phyloP scores from a whole-genome alignment of 2,113 vertebrate species.

The Leuciscus idus region DNA sequence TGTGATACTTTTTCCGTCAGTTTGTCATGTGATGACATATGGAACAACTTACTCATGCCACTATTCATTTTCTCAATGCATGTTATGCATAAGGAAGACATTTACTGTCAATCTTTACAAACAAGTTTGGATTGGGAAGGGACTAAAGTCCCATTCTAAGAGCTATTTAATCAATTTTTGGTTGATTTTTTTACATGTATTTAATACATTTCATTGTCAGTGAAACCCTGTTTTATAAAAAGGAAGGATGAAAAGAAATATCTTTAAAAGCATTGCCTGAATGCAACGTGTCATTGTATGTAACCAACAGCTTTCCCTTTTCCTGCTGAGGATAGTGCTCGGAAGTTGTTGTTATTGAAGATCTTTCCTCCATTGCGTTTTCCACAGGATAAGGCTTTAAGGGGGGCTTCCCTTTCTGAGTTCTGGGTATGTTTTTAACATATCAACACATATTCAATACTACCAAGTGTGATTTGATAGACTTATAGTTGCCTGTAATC shows the following conservation, averaged over 20 bases:
- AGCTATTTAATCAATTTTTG: not conserved
- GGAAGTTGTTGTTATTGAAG: constrained; percentile 65
- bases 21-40: not conserved
- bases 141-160: not conserved
- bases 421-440: not conserved
- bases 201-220: not conserved
- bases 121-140: not conserved
- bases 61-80: constrained; percentile 6
- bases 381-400: constrained; percentile 39
- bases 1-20: not conserved
- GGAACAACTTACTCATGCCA: not conserved
- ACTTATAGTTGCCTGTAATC: not conserved
- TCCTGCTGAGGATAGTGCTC: constrained; percentile 63
- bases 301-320: constrained; percentile 49
- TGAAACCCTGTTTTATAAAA: not conserved
- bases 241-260: not conserved
- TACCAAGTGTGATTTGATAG: not conserved
- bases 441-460: not conserved
- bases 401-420: constrained; percentile 15
- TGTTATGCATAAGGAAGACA: not conserved
- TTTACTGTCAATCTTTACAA: not conserved
- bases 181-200: not conserved
- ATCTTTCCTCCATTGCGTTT: constrained; percentile 60
- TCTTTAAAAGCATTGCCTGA: not conserved
- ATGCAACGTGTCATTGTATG: not conserved